Evolutionary conservation across 2,888 invertebrate species (phyloP).

Genomic region (Pegoplata infirma): DNA sequence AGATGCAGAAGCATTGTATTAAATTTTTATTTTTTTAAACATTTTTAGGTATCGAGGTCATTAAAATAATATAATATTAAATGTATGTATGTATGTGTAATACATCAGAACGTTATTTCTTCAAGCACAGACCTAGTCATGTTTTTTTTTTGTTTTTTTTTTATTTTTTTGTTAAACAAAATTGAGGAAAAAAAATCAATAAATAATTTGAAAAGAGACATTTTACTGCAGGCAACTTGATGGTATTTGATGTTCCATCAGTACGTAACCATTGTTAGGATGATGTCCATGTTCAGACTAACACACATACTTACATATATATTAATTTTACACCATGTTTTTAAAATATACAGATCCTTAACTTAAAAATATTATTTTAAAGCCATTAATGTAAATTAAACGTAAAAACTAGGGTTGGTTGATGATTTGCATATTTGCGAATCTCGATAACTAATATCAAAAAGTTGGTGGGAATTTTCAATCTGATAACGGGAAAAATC

Average conservation of each 20-base stretch:
- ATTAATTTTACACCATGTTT: too few species aligned
- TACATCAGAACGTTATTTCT: constrained; percentile 17
- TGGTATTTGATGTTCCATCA: constrained; percentile 51
- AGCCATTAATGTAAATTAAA: too few species aligned
- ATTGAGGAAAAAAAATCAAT: constrained; percentile 60
- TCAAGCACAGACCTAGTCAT: constrained; percentile 20
- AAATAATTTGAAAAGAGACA: constrained; percentile 63
- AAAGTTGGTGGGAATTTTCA: too few species aligned
- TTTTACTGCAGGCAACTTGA: constrained; percentile 53
- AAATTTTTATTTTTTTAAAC: neutral
- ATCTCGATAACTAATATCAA: too few species aligned
- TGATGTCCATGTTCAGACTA: constrained; percentile 2
- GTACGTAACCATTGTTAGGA: constrained; percentile 40
- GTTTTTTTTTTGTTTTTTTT: too few species aligned
- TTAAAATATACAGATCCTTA: too few species aligned
- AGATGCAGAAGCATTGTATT: neutral
- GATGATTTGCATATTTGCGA: too few species aligned
- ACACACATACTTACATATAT: neutral
- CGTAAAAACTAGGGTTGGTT: too few species aligned
- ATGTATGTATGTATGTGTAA: neutral
- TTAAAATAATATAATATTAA: constrained; percentile 3
- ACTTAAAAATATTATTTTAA: too few species aligned
- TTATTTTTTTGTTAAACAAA: constrained; percentile 10
- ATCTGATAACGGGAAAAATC: too few species aligned
- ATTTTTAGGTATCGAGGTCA: constrained; percentile 35